Conservation (phyloP, 1,140 invertebrate species). For the Globodera ellingtonae region DNA sequence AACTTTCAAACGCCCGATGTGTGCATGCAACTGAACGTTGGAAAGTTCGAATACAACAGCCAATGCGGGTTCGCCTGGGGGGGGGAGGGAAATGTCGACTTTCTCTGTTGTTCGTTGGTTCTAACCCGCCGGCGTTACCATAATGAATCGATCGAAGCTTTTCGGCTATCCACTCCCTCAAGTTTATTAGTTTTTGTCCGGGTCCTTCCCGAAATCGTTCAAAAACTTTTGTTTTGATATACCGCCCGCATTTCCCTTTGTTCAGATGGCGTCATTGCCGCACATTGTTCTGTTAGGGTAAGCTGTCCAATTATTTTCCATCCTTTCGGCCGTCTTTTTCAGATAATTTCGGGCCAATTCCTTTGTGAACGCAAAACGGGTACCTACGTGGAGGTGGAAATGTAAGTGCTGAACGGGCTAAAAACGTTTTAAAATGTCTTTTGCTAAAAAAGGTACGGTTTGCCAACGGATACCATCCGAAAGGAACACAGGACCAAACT, state of each 20-base stretch:
- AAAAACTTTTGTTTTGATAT: no score
- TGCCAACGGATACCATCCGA: conserved; percentile 96
- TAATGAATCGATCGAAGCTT: background rate
- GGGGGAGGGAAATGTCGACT: background rate
- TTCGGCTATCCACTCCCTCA: no score
- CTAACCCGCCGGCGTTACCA: background rate
- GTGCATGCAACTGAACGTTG: conserved; percentile 99
- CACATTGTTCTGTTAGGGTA: conserved; percentile 93
- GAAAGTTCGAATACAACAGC: conserved; percentile 90
- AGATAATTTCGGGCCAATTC: conserved; percentile 98
- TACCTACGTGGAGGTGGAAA: conserved; percentile 99
- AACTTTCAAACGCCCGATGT: conserved; percentile 99
- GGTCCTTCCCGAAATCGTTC: no score
- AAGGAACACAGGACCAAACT: conserved; percentile 95
- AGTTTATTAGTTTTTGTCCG: no score
- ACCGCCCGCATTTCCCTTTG: background rate
- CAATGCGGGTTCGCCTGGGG: conserved; percentile 74
- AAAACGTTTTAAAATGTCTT: background rate
- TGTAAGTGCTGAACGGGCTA: conserved; percentile 74
- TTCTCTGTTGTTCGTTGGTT: background rate
- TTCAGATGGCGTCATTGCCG: conserved; percentile 93
- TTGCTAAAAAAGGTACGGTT: conserved; percentile 8
- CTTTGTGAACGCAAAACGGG: conserved; percentile 97
- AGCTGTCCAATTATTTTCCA: conserved; percentile 23
- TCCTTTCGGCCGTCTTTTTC: conserved; percentile 31